These are phyloP conservation scores for Atrichornis clamosus DNA, from an alignment of 2,113 vertebrate species.

Conservation along the genomic window DNA sequence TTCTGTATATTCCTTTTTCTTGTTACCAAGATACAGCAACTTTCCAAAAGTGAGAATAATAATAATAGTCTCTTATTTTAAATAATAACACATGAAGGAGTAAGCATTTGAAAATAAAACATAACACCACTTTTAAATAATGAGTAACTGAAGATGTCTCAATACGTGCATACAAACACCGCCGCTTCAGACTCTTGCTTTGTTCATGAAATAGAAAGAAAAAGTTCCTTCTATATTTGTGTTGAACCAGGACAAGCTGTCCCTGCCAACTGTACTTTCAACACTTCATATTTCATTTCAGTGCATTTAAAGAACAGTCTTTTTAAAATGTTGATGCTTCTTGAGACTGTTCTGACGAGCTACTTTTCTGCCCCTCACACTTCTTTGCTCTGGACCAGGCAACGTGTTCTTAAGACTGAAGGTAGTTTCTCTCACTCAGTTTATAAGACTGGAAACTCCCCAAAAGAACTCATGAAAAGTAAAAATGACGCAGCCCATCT, in stretches of 20 bases:
- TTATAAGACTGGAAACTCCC: neutral
- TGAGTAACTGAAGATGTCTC: neutral
- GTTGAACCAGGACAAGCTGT: neutral
- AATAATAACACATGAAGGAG: neutral
- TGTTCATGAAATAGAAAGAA: neutral
- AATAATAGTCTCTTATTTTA: neutral
- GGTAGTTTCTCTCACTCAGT: neutral
- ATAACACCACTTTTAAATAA: neutral
- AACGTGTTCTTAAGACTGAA: neutral
- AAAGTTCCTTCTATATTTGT: neutral
- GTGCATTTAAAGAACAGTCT: neutral
- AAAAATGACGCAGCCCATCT: neutral
- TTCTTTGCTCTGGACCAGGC: neutral
- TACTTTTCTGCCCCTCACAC: neutral
- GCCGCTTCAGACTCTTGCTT: neutral
- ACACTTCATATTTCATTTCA: neutral
- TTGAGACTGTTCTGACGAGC: neutral
- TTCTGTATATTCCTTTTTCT: neutral
- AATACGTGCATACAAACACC: neutral
- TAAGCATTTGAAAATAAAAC: neutral
- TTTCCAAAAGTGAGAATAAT: neutral
- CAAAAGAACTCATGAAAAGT: neutral
- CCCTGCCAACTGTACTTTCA: neutral
- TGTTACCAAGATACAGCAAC: neutral
- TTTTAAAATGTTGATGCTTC: neutral